Percentiles rank a stretch among this genome's conserved stretches.
Evolutionary conservation across 2,113 vertebrate species (phyloP).

Genomic region (Odocoileus virginianus): DNA sequence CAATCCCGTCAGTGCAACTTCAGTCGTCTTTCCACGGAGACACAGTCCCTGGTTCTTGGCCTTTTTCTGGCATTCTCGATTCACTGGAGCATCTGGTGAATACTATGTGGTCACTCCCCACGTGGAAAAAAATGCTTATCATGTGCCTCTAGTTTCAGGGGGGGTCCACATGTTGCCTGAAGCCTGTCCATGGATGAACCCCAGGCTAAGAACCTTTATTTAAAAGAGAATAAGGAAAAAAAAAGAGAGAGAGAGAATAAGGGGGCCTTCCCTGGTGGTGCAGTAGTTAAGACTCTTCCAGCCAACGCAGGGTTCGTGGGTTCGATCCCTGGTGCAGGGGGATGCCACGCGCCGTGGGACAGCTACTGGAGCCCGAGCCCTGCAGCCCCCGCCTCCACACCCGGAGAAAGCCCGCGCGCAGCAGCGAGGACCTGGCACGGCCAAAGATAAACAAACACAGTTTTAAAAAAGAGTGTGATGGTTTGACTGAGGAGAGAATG

Average conservation of each 20-base stretch:
- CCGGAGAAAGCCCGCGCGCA: rapidly evolving
- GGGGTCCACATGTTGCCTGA: background rate
- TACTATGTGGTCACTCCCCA: background rate
- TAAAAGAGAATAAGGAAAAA: background rate
- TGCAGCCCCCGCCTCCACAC: background rate
- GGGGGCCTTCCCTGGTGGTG: background rate
- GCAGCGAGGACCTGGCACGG: background rate
- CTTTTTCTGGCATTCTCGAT: background rate
- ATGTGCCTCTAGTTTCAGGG: background rate
- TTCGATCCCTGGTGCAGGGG: background rate
- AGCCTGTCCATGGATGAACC: background rate
- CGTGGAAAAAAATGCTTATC: background rate
- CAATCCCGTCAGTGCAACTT: background rate
- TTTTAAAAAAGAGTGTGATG: background rate
- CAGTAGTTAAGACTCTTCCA: background rate
- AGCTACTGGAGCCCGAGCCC: background rate
- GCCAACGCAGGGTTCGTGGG: background rate
- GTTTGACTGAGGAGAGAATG: background rate
- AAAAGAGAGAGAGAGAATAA: background rate
- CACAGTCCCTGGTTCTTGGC: slow-evolving; percentile 48
- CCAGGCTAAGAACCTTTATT: background rate
- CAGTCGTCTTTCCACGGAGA: slow-evolving; percentile 56
- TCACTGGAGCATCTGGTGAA: background rate
- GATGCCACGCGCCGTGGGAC: rapidly evolving
- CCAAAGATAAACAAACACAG: background rate